Evolutionary conservation across 2,113 vertebrate genomes (phyloP), one percentile per base, ranked within the genome.

Genomic region (Bubo blakistoni): DNA sequence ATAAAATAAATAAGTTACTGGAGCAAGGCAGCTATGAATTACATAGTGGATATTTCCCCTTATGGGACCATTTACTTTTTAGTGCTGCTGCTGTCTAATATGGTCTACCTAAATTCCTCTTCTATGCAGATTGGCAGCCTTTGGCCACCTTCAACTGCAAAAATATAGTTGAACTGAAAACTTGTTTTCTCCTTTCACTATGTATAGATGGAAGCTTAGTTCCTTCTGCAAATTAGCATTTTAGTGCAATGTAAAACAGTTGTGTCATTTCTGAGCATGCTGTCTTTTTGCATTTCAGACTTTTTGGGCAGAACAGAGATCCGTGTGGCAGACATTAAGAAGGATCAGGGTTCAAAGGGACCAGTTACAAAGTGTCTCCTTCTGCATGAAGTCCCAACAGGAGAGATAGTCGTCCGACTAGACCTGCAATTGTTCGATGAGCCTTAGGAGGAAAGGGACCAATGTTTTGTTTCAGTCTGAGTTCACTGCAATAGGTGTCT

Each of bases 271-370:
- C 96, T 97, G 77, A 98, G 51, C 38, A 4, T 74, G 61, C n/a
- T 94, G 47, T 96, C 63, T 90, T 94, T 94, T 86, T 97, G 90
- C 86, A 25, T 98, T 98, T 69, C 98, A 99, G 99, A 99, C 97
- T 99, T 99, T 96, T 94, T 99, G 96, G 99, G 99, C 84, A 98
- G 99, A 97, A 99, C 99, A 36, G 99, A 99, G 98, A 99, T 99
- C 97, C 99, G 99, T 16, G 98, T 99, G 97, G 99, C 99, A 5
- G 99, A 99, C 95, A 99, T 99, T 95, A 99, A 99, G 98, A 99
- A 99, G 97, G 99, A 99, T 97, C 99, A 99, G 98, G 99, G 99
- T 46, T 99, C 99, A 47, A 99, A 99, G 96, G 99, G 99, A 69
- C 99, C 99, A 21, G 99, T 99, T 55, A 99, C 99, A 2, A 99